Base-by-base conservation (phyloP, 1,140 invertebrate species). In the Chlorops oryzae region DNA sequence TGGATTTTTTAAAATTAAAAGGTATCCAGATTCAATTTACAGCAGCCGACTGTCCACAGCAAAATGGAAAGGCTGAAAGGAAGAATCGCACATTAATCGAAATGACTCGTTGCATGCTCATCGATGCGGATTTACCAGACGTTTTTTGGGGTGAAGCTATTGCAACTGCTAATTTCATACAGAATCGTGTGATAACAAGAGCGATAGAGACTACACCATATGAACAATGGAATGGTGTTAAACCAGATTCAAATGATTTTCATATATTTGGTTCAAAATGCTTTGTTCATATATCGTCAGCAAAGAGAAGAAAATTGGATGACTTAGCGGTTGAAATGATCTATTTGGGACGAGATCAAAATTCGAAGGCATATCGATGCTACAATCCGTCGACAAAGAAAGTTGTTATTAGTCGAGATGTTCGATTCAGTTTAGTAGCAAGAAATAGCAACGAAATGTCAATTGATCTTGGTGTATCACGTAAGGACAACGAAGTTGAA, bases 91-190 rank as follows among this genome's bases (percentile, higher is more conserved):
- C 61, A 0, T 40, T 73, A 9, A 22, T 70, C 15, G 62, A 73
- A 34, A 57, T 57, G 51, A 57, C 62, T 15, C 55, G 60, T 28
- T 59, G 56, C 53, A 46, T 66, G 28, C n/a, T 70, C 6, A 20
- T 58, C 18, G 58, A 65, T 53, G 52, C 59, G 5, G 44, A 47
- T 17, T 45, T 61, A 7, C 58, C 63, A 15, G 59, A 69, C 27
- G 28, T 48, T 7, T 62, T 73, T 28, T 79, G 75, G 76, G 70
- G 67, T 4, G 75, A 79, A 61, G 73, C 75, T 3, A 52, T 74
- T 0, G 58, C 61, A 24, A 74, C 63, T 2, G 71, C 72, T 18
- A 44, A 43, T 21, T 53, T 38, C 23, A 18, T 48, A 17, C 22
- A 17, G 28, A 41, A 43, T 57, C 49, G 38, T 45, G 39, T 18